Conservation (phyloP, 2,888 invertebrate species). For the Acheta domesticus region DNA sequence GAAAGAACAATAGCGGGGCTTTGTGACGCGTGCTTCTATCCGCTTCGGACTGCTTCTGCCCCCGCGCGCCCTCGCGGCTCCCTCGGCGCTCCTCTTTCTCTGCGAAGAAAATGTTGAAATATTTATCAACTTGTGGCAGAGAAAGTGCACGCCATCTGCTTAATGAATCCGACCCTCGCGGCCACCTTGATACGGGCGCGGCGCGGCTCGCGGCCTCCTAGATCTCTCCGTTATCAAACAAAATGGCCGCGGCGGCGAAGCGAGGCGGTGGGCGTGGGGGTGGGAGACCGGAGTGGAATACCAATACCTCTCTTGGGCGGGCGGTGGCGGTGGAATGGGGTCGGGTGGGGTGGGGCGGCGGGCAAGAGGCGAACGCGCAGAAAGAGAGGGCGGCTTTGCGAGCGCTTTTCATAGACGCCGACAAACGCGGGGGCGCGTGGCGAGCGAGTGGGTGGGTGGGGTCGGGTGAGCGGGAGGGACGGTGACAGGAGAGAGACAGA, state of each 20-base stretch:
- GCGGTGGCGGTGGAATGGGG: too few relatives aligned
- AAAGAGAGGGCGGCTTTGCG: background rate
- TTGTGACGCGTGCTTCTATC: conserved; percentile 9
- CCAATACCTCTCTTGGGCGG: background rate
- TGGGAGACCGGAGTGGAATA: background rate
- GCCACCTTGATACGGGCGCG: background rate
- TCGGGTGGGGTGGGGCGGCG: background rate
- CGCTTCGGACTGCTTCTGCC: background rate
- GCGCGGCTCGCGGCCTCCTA: background rate
- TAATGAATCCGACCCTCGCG: conserved; percentile 10
- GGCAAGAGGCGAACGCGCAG: background rate
- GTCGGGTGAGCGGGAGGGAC: too few relatives aligned
- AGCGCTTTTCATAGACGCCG: too few relatives aligned
- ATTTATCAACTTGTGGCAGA: conserved; percentile 18
- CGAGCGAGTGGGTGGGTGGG: too few relatives aligned
- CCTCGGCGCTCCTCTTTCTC: background rate
- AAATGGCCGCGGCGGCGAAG: background rate
- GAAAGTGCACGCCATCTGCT: conserved; percentile 18
- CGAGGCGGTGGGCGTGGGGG: background rate
- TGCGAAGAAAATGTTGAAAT: background rate
- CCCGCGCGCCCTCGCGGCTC: background rate
- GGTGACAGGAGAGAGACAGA: too few relatives aligned
- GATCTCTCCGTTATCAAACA: conserved; percentile 3
- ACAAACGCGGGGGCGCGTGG: too few relatives aligned
- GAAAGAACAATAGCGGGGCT: conserved; percentile 33